phyloP scores from a whole-genome alignment of 2,888 invertebrate species.

The Spilarctia lutea region DNA sequence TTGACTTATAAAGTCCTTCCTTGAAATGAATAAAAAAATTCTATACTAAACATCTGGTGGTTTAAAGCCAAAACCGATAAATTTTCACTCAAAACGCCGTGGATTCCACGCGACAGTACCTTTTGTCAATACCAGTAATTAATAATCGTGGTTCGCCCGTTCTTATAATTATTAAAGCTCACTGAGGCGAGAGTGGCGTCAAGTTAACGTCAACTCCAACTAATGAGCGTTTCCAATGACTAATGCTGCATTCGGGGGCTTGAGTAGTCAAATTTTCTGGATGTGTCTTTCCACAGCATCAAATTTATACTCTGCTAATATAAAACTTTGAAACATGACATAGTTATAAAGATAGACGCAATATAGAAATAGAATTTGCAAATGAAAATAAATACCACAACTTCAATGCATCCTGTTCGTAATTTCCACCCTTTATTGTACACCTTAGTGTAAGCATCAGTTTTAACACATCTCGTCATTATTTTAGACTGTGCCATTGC shows the following conservation, averaged over 20 bases:
- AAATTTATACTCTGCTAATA: slow-evolving; percentile 24
- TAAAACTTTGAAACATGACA: background rate
- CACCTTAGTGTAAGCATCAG: slow-evolving; percentile 18
- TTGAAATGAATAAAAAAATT: slow-evolving; percentile 8
- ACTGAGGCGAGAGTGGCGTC: slow-evolving; percentile 74
- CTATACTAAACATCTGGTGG: slow-evolving; percentile 42
- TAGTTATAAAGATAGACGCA: background rate
- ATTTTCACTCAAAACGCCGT: slow-evolving; percentile 61
- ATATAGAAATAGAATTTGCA: background rate
- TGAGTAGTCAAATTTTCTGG: slow-evolving; percentile 65
- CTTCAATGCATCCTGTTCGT: background rate
- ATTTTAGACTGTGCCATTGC: slow-evolving; percentile 27
- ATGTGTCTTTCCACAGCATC: slow-evolving; percentile 54
- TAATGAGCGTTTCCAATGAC: slow-evolving; percentile 82
- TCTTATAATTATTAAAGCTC: slow-evolving; percentile 83
- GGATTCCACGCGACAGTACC: slow-evolving; percentile 61
- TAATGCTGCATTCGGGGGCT: slow-evolving; percentile 76
- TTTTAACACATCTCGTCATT: slow-evolving; percentile 24
- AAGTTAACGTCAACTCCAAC: slow-evolving; percentile 83
- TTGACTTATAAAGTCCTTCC: background rate
- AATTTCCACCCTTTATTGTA: slow-evolving; percentile 18
- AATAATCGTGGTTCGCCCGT: slow-evolving; percentile 73
- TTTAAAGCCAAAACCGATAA: slow-evolving; percentile 62
- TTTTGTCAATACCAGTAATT: slow-evolving; percentile 82
- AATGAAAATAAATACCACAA: background rate